Evolutionary conservation across 2,797 vertebrate species (phyloP).

Genomic region (Linurgus olivaceus): DNA sequence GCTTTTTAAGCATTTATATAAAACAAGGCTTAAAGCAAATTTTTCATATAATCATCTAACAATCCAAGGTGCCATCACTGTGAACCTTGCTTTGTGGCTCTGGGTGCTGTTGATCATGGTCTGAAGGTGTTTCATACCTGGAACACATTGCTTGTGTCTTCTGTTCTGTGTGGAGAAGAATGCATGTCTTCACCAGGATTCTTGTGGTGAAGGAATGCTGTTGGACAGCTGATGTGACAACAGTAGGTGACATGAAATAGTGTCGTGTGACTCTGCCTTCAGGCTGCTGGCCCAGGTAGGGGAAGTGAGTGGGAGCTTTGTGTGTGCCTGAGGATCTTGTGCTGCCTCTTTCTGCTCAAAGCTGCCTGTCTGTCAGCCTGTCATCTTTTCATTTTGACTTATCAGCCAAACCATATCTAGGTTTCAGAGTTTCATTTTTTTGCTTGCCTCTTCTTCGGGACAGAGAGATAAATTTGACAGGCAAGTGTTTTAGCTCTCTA

Average conservation of each 20-base stretch:
- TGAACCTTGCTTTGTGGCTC: not conserved
- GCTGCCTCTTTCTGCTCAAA: not conserved
- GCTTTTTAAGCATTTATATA: not conserved
- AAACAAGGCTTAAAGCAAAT: not conserved
- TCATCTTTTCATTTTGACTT: constrained; percentile 65
- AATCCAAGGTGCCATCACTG: not conserved
- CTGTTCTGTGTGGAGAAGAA: not conserved
- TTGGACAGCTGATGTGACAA: not conserved
- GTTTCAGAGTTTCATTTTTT: constrained; percentile 58
- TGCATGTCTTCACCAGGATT: not conserved
- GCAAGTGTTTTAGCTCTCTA: constrained; percentile 17
- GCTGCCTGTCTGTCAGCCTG: constrained; percentile 38
- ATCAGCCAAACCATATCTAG: constrained; percentile 46
- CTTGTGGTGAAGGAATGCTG: not conserved
- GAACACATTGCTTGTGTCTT: not conserved
- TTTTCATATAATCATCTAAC: not conserved
- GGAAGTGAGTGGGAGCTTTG: not conserved
- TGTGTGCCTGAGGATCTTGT: not conserved
- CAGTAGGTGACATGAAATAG: not conserved
- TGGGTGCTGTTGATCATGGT: not conserved
- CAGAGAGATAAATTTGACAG: constrained; percentile 49
- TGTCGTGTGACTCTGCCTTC: not conserved
- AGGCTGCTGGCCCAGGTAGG: not conserved
- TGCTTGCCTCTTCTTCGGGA: constrained; percentile 37
- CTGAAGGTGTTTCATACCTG: not conserved